phyloP scores from a whole-genome alignment of 2,888 invertebrate species.

The Parnassius glacialis region DNA sequence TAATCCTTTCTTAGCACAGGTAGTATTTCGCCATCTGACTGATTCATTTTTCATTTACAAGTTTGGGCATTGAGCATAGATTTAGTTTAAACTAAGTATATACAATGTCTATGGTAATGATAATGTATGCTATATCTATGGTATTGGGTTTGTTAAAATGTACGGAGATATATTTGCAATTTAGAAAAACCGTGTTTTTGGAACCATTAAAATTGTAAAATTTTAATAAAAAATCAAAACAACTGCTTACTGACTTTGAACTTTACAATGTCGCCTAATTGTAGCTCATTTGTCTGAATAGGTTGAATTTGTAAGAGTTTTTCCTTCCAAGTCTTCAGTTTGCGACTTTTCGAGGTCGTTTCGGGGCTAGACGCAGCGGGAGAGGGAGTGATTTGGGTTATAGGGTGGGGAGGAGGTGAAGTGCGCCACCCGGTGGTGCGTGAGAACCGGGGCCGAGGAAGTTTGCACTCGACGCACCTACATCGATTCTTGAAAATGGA shows the following conservation, averaged over 20 bases:
- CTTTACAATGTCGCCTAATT: slow-evolving; percentile 36
- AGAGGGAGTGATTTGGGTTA: slow-evolving; percentile 31
- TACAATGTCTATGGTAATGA: too few species aligned
- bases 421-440: slow-evolving; percentile 35
- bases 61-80: too few species aligned
- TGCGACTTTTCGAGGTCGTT: slow-evolving; percentile 66
- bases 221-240: slow-evolving; percentile 2
- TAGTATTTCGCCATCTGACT: too few species aligned
- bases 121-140: too few species aligned
- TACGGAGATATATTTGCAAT: too few species aligned
- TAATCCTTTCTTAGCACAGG: too few species aligned
- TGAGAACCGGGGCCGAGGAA: slow-evolving; percentile 41
- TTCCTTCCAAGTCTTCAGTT: slow-evolving; percentile 34
- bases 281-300: slow-evolving; percentile 36
- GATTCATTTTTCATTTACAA: too few species aligned
- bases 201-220: not conserved
- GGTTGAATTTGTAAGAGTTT: slow-evolving; percentile 31
- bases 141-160: too few species aligned
- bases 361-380: slow-evolving; percentile 57
- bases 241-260: slow-evolving; percentile 24
- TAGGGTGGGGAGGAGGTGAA: slow-evolving; percentile 31
- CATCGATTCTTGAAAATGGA: slow-evolving; percentile 43
- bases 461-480: slow-evolving; percentile 55
- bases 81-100: too few species aligned
- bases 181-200: too few species aligned